Evolutionary conservation across 2,888 invertebrate species (phyloP).

Genomic region (Zonitis immaculata): DNA sequence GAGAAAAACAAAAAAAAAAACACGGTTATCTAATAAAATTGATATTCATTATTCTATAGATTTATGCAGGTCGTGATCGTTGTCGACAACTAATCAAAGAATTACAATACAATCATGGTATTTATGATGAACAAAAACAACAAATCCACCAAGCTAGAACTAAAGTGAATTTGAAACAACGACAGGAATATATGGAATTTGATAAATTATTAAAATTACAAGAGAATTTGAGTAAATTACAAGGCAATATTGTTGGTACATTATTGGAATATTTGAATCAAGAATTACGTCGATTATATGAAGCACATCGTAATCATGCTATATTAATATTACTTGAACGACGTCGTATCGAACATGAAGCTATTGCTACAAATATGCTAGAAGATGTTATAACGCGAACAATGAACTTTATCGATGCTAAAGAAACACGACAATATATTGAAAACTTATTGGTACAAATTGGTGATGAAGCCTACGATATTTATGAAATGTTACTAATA

Average conservation of each 20-base stretch:
- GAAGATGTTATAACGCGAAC: conserved; percentile 60
- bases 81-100: conserved; percentile 68
- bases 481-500: too few relatives aligned
- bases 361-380: conserved; percentile 70
- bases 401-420: conserved; percentile 55
- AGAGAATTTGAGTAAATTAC: conserved; percentile 63
- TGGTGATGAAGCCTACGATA: conserved; percentile 48
- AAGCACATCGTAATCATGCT: conserved; percentile 75
- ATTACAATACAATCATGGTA: conserved; percentile 62
- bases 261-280: conserved; percentile 72
- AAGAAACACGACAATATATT: conserved; percentile 54
- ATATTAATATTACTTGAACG: conserved; percentile 73
- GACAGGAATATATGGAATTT: conserved; percentile 30
- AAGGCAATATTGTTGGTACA: conserved; percentile 68
- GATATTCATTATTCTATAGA: conserved; percentile 48
- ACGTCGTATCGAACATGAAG: conserved; percentile 70
- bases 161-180: conserved; percentile 41
- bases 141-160: conserved; percentile 33
- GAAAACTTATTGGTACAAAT: conserved; percentile 54
- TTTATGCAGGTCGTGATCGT: conserved; percentile 66
- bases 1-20: background rate
- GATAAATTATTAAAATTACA: conserved; percentile 46
- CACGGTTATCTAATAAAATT: background rate
- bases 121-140: conserved; percentile 55
- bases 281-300: conserved; percentile 69